phyloP scores from a whole-genome alignment of 2,888 invertebrate genomes.

The Phalera bucephala region DNA sequence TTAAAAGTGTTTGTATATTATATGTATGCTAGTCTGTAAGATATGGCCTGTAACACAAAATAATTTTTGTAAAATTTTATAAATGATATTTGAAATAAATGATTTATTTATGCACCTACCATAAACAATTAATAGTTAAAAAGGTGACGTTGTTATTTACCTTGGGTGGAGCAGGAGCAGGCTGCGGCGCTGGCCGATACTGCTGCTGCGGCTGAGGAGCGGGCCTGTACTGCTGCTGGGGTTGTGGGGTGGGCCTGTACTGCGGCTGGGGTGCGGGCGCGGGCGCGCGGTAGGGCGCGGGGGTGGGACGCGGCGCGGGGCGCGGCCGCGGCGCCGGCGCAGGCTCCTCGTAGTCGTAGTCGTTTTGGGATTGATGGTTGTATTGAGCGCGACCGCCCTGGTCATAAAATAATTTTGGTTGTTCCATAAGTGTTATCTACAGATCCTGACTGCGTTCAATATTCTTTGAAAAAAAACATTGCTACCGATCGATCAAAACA shows the following conservation, averaged over 20 bases:
- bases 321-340: slow-evolving; percentile 46
- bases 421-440: not conserved
- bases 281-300: slow-evolving; percentile 32
- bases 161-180: slow-evolving; percentile 60
- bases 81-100: too few species aligned
- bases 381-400: slow-evolving; percentile 45
- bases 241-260: slow-evolving; percentile 45
- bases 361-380: slow-evolving; percentile 35
- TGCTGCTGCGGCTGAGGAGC: slow-evolving; percentile 48
- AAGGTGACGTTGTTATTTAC: too few species aligned
- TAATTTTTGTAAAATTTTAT: too few species aligned
- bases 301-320: slow-evolving; percentile 35
- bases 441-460: too few species aligned
- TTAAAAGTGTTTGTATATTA: too few species aligned
- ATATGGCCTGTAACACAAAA: too few species aligned
- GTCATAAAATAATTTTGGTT: too few species aligned
- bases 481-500: too few species aligned
- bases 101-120: too few species aligned
- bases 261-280: slow-evolving; percentile 47
- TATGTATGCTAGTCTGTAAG: too few species aligned
- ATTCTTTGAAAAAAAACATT: too few species aligned
- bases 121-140: too few species aligned
- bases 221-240: slow-evolving; percentile 42
- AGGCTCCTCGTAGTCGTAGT: slow-evolving; percentile 68
- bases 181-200: slow-evolving; percentile 42